phyloP scores from a whole-genome alignment of 2,113 vertebrate species.

The Dasyprocta punctata region DNA sequence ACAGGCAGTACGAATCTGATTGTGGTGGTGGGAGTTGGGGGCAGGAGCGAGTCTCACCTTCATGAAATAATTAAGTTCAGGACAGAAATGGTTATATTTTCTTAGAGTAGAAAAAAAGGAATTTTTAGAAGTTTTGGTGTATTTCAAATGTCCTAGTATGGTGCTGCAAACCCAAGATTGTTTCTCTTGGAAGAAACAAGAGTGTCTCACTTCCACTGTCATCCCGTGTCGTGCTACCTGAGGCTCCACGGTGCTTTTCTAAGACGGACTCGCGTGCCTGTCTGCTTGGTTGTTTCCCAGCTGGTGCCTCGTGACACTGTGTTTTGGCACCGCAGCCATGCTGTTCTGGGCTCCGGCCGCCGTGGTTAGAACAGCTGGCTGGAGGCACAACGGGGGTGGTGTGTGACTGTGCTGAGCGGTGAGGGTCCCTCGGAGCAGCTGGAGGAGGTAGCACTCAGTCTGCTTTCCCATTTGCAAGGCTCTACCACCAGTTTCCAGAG shows the following conservation, averaged over 20 bases:
- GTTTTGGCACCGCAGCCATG: not conserved
- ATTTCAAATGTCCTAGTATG: not conserved
- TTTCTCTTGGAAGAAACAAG: conserved; percentile 14
- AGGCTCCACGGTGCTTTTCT: not conserved
- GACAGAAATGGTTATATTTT: conserved; percentile 14
- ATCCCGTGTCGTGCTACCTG: not conserved
- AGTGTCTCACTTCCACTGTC: not conserved
- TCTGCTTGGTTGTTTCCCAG: not conserved
- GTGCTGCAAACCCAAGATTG: not conserved
- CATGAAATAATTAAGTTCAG: not conserved
- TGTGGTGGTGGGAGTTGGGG: not conserved
- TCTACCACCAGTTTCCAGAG: not conserved
- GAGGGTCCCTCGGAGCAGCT: not conserved
- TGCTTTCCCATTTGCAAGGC: not conserved
- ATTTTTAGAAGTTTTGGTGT: not conserved
- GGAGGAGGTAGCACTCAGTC: not conserved
- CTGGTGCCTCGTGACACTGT: not conserved
- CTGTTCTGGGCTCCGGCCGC: not conserved
- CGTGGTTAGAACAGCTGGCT: not conserved
- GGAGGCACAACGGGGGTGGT: not conserved
- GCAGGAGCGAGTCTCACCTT: not conserved
- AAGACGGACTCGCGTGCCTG: not conserved
- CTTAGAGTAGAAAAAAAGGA: not conserved
- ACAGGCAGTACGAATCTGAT: not conserved
- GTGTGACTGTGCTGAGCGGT: not conserved